These are phyloP conservation scores for Hemiprocne comata DNA, from an alignment of 2,113 vertebrate species.

Conservation along the genomic window DNA sequence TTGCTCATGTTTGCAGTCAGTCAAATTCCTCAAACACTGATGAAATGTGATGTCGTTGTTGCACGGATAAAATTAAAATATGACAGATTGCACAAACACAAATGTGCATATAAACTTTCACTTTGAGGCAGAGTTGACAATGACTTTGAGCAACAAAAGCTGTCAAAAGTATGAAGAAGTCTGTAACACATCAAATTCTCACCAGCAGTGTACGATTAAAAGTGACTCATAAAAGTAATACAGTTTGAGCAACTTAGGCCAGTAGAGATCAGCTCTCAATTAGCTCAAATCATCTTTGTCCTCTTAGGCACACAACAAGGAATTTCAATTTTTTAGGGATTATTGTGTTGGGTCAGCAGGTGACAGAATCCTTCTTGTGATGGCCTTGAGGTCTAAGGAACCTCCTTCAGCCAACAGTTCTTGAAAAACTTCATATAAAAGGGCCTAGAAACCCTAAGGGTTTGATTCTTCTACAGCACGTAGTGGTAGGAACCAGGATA, in stretches of 20 bases:
- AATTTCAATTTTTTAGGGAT: slow-evolving; percentile 2
- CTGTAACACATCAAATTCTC: slow-evolving; percentile 68
- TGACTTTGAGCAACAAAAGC: slow-evolving; percentile 73
- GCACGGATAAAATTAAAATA: slow-evolving; percentile 73
- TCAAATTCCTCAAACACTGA: slow-evolving; percentile 71
- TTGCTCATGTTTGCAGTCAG: slow-evolving; percentile 75
- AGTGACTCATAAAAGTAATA: slow-evolving; percentile 72
- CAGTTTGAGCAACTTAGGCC: slow-evolving; percentile 70
- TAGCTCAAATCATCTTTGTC: slow-evolving; percentile 46
- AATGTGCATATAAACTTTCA: slow-evolving; percentile 72
- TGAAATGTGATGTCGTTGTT: slow-evolving; percentile 65
- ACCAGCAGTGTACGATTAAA: slow-evolving; percentile 74
- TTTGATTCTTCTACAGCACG: not conserved
- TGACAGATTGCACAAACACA: slow-evolving; percentile 74
- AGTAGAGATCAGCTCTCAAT: slow-evolving; percentile 58
- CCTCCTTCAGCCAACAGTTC: not conserved
- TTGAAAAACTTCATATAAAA: slow-evolving; percentile 44
- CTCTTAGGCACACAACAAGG: slow-evolving; percentile 33
- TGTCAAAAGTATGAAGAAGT: slow-evolving; percentile 71
- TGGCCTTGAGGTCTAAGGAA: slow-evolving; percentile 20
- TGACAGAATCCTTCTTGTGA: slow-evolving; percentile 25
- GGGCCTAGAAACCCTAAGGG: not conserved
- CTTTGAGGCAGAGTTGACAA: slow-evolving; percentile 72
- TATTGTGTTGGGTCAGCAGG: not conserved
- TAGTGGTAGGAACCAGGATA: not conserved